A percentile compares a stretch with the other conserved stretches of the same genome.
Conservation (phyloP, 2,888 invertebrate genomes). For the Acleris emargana region DNA sequence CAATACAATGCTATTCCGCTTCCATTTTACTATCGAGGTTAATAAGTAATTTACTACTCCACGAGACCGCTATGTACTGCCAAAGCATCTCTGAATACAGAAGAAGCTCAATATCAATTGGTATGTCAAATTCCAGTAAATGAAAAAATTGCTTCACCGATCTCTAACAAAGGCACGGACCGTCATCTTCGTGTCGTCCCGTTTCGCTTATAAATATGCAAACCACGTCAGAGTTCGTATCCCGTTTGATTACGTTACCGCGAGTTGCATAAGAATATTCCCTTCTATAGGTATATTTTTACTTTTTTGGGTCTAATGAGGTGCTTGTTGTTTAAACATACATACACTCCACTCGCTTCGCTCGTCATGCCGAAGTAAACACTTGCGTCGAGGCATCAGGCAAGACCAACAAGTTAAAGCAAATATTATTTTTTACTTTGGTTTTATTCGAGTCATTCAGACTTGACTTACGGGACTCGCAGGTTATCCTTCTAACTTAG, state of each 20-base stretch:
- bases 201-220: constrained; percentile 34
- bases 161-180: constrained; percentile 17
- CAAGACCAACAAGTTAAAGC: not conserved
- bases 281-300: not conserved
- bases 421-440: no score
- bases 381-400: constrained; percentile 1
- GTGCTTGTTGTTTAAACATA: constrained; percentile 11
- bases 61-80: not conserved
- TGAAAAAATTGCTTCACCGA: constrained; percentile 18
- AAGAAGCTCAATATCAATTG: constrained; percentile 12
- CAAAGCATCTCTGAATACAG: not conserved
- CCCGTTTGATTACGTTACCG: constrained; percentile 32
- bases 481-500: not conserved
- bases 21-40: not conserved
- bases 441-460: not conserved
- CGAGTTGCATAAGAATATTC: constrained; percentile 27
- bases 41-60: not conserved
- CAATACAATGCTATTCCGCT: constrained; percentile 14
- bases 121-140: constrained; percentile 22
- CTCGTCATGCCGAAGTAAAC: not conserved
- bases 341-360: constrained; percentile 2
- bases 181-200: constrained; percentile 27
- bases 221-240: constrained; percentile 29
- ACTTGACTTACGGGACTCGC: constrained; percentile 10
- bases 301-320: constrained; percentile 14